Base-by-base conservation (phyloP, 2,888 invertebrate species). In the Petrolisthes manimaculis region DNA sequence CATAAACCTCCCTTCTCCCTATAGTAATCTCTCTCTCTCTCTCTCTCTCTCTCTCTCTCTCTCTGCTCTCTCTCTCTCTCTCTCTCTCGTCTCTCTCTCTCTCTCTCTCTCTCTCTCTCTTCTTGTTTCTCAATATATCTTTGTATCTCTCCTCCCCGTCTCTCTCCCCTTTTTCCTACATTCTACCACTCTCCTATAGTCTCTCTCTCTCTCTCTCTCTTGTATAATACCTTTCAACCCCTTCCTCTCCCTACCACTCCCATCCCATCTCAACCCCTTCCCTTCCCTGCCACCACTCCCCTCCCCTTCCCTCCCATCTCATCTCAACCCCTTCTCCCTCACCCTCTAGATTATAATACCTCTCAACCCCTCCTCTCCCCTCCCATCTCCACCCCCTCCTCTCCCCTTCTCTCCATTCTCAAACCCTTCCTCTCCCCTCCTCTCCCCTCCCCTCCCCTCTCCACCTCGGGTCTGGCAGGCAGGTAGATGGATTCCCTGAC, bases 401-500 rank as follows among this genome's bases (percentile, higher is more conserved):
- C 21, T 18, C 54, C 53, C 79, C 54, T 79, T 18, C 71, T 18
- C 5, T 8, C 71, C n/a, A n/a, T n/a, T n/a, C 71, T 18, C n/a
- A n/a, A n/a, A n/a, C n/a, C 71, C n/a, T 18, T n/a, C 71, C 5
- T 12, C 8, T n/a, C 71, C 71, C 71, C 71, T 71, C n/a, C n/a
- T 18, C 71, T 18, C 71, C 71, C 71, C n/a, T 8, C 12, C 61
- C 61, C 14, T 6, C 61, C 61, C 61, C 61, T 14, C 61, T 61
- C 8, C 61, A 6, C 61, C 6, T n/a, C 8, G 61, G 6, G 61
- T 6, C 14, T 5, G 71, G 5, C 12, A n/a, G 71, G 8, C 71
- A 71, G 71, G 71, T 71, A 71, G 71, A 71, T 71, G 71, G 71
- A 71, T 71, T 18, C 71, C 71, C 71, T 71, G 71, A 71, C 71